Percentiles rank a stretch among this genome's conserved stretches.
Evolutionary conservation across 2,113 vertebrate genomes (phyloP).

Genomic region (Zosterops japonicus): DNA sequence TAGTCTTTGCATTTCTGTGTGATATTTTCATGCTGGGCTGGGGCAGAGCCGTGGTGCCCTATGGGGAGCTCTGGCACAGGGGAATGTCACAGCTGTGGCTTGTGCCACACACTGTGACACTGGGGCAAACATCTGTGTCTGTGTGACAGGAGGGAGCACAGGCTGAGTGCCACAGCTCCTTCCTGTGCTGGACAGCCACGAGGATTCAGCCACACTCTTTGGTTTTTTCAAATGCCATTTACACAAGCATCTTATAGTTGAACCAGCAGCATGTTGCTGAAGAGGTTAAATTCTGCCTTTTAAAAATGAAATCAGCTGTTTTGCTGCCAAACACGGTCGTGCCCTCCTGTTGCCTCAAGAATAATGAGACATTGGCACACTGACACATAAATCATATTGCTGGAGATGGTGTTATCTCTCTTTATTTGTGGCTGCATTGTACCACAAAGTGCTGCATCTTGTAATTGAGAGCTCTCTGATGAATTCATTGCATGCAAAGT

Average conservation of each 20-base stretch:
- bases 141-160: not conserved
- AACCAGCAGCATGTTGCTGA: slow-evolving; percentile 1
- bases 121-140: not conserved
- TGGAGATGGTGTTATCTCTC: not conserved
- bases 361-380: not conserved
- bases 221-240: not conserved
- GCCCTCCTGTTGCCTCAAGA: slow-evolving; percentile 27
- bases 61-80: not conserved
- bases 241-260: not conserved
- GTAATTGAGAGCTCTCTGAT: slow-evolving; percentile 26
- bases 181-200: not conserved
- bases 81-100: accelerated
- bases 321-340: not conserved
- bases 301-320: not conserved
- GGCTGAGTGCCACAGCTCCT: not conserved
- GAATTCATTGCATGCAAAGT: not conserved
- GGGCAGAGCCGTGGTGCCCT: accelerated
- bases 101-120: accelerated
- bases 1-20: accelerated
- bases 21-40: not conserved
- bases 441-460: not conserved
- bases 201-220: not conserved
- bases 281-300: slow-evolving; percentile 50
- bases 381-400: slow-evolving; percentile 8
- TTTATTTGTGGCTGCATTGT: not conserved